Base-by-base conservation (phyloP, 2,797 vertebrate genomes). In the Euphonia xanthogaster region DNA sequence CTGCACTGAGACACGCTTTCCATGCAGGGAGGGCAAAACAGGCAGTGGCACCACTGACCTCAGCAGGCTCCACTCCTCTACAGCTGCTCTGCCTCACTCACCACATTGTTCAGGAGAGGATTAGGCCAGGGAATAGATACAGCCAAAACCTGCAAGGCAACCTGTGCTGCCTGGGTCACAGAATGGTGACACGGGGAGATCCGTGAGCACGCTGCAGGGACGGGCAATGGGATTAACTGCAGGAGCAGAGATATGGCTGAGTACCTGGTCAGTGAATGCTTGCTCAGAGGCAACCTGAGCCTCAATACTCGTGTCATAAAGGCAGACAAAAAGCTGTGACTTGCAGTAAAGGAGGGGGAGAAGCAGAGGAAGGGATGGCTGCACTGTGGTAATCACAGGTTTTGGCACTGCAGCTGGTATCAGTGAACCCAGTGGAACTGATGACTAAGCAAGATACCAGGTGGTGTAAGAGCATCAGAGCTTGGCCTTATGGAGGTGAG, bases 201-300 rank as follows among this genome's bases (percentile, higher is more conserved):
- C 44, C 1, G 0, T 0, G 2, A 70, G 57, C 47, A 33, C 9
- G 17, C 40, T 42, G 40, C 40, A 40, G 40, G 40, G 40, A 45
- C 39, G 18, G 55, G 40, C 71, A 70, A 10, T 7, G 39, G 86
- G 44, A 62, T n/a, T 7, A 37, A 61, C 39, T 15, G 37, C 79
- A 68, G 70, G 42, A 57, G 20, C 1, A 72, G 45, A 48, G 54
- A 50, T 1, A 20, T 7, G 58, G 42, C 44, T 67, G 61, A 15
- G 14, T 31, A 25, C 8, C 39, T 5, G 2, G 30, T 5, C 74
- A 70, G 10, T 24, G 19, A 51, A 40, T 11, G 27, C 51, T 63
- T 48, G 53, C 48, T 76, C 48, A 23, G 82, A 66, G 55, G 44
- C 66, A 44, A 20, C 30, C 37, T 35, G n/a, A 73, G 74, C 42